These are phyloP conservation scores for Myotis myotis DNA, from an alignment of 2,797 vertebrate genomes.

Conservation along the genomic window DNA sequence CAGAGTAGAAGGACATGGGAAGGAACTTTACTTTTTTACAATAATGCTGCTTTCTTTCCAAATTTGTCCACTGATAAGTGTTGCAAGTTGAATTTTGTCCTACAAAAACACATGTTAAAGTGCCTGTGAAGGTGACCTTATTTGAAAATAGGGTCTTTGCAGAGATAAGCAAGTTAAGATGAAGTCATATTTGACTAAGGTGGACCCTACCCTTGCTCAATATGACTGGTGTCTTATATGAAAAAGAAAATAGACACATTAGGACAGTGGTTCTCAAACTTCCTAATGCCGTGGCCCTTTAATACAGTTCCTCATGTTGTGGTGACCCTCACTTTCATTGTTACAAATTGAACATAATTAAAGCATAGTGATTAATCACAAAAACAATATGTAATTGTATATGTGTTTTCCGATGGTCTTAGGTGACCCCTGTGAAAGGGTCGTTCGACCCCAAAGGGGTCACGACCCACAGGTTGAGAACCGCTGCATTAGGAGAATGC, in stretches of 20 bases:
- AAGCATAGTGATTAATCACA: no score
- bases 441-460: no score
- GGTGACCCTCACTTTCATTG: no score
- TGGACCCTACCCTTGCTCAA: background rate
- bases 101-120: background rate
- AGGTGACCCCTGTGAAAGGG: no score
- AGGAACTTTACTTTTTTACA: background rate
- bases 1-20: background rate
- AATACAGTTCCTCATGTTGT: no score
- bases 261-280: no score
- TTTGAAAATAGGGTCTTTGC: background rate
- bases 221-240: background rate
- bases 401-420: no score
- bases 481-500: accelerated
- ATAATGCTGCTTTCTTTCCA: background rate
- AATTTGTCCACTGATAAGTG: background rate
- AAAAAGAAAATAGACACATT: background rate
- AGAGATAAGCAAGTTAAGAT: background rate
- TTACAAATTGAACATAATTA: no score
- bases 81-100: background rate
- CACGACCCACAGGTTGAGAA: no score
- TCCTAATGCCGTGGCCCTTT: no score
- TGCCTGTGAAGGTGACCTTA: background rate
- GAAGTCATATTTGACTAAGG: background rate
- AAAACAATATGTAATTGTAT: no score